These are phyloP conservation scores for Telmatochromis sp. DNA, from an alignment of 2,113 vertebrate genomes.

Conservation along the genomic window DNA sequence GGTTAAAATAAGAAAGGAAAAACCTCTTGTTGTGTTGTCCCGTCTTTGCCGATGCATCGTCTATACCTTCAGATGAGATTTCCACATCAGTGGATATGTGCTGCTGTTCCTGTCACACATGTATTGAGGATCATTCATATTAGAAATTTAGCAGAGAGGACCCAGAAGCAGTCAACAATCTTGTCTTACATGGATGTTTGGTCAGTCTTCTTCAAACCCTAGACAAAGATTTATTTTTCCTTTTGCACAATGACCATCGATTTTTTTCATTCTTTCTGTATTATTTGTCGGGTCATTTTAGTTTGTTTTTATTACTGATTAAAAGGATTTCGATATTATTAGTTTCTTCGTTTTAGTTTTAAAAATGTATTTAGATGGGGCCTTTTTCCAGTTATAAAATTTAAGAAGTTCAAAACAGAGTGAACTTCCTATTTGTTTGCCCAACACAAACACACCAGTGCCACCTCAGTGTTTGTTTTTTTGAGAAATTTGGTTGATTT, in stretches of 20 bases:
- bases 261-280: not conserved
- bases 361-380: not conserved
- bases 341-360: not conserved
- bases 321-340: not conserved
- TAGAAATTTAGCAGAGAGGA: not conserved
- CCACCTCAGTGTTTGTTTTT: not conserved
- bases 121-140: not conserved
- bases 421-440: not conserved
- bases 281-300: not conserved
- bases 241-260: not conserved
- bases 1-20: not conserved
- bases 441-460: not conserved
- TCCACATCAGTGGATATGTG: not conserved
- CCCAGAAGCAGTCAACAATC: not conserved
- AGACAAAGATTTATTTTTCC: not conserved
- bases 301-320: not conserved
- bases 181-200: not conserved
- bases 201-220: not conserved
- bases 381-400: not conserved
- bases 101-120: not conserved
- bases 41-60: not conserved
- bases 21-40: constrained; percentile 12
- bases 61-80: not conserved
- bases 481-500: not conserved
- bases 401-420: not conserved